phyloP scores from a whole-genome alignment of 1,140 invertebrate genomes.

The Papilio aristodemus region DNA sequence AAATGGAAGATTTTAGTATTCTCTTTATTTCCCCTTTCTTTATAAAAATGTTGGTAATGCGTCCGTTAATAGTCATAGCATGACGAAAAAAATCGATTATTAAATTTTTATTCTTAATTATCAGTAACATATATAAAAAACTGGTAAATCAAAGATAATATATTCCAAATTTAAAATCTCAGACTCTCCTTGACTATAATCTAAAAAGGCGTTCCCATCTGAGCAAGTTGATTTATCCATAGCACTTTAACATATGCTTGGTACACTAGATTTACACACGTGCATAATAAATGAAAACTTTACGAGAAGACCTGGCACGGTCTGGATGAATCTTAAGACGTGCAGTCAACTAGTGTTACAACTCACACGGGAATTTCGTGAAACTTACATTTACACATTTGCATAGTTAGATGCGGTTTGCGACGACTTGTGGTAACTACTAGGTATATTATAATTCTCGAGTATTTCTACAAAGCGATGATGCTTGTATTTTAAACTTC shows the following conservation, averaged over 20 bases:
- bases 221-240: background rate
- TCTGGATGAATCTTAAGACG: constrained; percentile 5
- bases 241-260: background rate
- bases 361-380: constrained; percentile 1
- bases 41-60: too few species aligned
- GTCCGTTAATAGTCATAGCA: too few species aligned
- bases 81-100: too few species aligned
- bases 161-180: too few species aligned
- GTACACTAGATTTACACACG: background rate
- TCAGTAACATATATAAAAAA: too few species aligned
- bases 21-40: too few species aligned
- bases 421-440: background rate
- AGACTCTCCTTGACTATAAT: too few species aligned
- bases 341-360: constrained; percentile 9
- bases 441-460: background rate
- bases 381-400: constrained; percentile 7
- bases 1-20: too few species aligned
- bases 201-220: too few species aligned
- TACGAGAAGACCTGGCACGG: background rate
- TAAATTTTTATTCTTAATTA: too few species aligned
- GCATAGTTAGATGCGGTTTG: background rate
- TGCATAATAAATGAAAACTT: background rate
- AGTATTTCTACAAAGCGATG: background rate
- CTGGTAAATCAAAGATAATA: too few species aligned
- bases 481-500: too few species aligned